These are phyloP conservation scores for Mesorhabditis belari DNA, from an alignment of 2,888 invertebrate species.

Conservation along the genomic window DNA sequence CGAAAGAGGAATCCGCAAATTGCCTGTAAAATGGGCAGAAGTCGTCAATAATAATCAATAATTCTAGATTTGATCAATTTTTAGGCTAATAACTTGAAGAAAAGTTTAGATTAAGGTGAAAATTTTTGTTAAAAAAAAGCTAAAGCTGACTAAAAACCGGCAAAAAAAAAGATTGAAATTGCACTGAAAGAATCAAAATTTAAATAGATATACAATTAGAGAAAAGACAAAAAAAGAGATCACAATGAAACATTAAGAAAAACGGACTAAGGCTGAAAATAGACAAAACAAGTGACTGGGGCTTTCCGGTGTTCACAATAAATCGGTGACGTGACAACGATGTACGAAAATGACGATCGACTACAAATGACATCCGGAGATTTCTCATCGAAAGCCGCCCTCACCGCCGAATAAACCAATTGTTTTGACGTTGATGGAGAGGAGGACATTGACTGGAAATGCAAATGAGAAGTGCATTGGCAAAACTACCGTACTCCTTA, in stretches of 20 bases:
- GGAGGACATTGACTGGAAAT: slow-evolving; percentile 22
- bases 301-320: slow-evolving; percentile 32
- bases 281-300: slow-evolving; percentile 28
- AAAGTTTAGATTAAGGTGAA: too few species aligned
- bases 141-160: too few species aligned
- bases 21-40: too few species aligned
- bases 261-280: slow-evolving; percentile 12
- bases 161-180: too few species aligned
- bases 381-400: slow-evolving; percentile 14
- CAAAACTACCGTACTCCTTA: background rate
- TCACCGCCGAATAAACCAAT: slow-evolving; percentile 26
- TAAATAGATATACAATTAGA: slow-evolving; percentile 3
- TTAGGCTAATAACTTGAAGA: too few species aligned
- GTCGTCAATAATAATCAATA: too few species aligned
- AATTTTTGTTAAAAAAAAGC: too few species aligned
- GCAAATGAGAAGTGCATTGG: background rate
- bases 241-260: too few species aligned
- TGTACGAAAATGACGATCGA: slow-evolving; percentile 30
- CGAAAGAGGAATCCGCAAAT: too few species aligned
- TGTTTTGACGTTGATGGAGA: slow-evolving; percentile 31
- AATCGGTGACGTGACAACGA: slow-evolving; percentile 32
- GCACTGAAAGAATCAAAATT: too few species aligned
- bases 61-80: too few species aligned
- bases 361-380: slow-evolving; percentile 25
- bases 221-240: background rate